These are phyloP conservation scores for Siniperca undulata DNA, from an alignment of 2,797 vertebrate species.

Conservation along the genomic window DNA sequence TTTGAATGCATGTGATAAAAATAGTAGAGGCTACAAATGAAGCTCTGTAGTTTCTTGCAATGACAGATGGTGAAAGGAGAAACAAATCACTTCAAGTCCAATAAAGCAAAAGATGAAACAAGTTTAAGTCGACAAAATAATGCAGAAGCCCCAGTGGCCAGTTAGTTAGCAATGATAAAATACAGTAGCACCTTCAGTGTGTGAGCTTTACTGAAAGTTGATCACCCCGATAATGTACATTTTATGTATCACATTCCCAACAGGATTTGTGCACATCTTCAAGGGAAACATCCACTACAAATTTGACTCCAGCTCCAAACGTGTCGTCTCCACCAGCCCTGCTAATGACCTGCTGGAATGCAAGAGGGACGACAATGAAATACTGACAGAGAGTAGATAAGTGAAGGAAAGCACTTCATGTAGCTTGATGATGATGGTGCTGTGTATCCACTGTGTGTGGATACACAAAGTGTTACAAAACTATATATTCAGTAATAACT, in stretches of 20 bases:
- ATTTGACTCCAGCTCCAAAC: conserved; percentile 59
- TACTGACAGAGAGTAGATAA: not conserved
- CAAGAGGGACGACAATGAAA: conserved; percentile 23
- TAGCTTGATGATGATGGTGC: not conserved
- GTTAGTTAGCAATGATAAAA: not conserved
- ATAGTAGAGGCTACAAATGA: too few species aligned
- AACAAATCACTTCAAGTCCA: not conserved
- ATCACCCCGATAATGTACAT: not conserved
- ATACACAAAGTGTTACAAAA: too few species aligned
- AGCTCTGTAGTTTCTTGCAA: too few species aligned
- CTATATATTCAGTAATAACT: conserved; percentile 9
- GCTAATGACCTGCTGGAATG: conserved; percentile 73
- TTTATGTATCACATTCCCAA: not conserved
- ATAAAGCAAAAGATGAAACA: not conserved
- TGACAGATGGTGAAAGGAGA: too few species aligned
- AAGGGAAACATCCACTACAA: conserved; percentile 64
- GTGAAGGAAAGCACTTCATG: not conserved
- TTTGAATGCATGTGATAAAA: not conserved
- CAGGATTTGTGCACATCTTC: conserved; percentile 76
- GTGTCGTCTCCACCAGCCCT: conserved; percentile 32
- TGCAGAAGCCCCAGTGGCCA: too few species aligned
- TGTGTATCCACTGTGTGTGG: conserved; percentile 3
- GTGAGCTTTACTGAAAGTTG: not conserved
- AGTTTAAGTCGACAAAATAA: not conserved
- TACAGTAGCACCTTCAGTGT: not conserved